These are phyloP conservation scores for Mesoligia furuncula DNA, from an alignment of 2,888 invertebrate genomes.

Conservation along the genomic window DNA sequence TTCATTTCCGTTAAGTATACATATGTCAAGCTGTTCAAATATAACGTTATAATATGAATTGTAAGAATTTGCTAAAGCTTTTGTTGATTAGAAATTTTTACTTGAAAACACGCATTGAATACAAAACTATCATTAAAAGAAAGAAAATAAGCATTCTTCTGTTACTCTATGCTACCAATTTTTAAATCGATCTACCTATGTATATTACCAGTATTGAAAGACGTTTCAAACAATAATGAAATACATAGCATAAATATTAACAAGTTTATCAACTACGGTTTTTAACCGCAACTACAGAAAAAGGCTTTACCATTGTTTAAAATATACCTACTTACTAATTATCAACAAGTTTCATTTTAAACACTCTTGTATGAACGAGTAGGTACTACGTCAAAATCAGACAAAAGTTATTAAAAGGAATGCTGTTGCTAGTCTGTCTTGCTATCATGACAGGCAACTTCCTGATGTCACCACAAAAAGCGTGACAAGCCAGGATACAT, in stretches of 20 bases:
- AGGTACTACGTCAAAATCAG: slow-evolving; percentile 4
- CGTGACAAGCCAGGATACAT: slow-evolving; percentile 63
- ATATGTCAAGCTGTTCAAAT: slow-evolving; percentile 29
- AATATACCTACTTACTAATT: background rate
- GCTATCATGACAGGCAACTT: slow-evolving; percentile 44
- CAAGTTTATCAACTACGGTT: background rate
- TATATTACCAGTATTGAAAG: background rate
- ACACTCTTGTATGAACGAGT: background rate
- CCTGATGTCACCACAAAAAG: slow-evolving; percentile 52
- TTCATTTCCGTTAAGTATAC: slow-evolving; percentile 39
- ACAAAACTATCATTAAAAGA: background rate
- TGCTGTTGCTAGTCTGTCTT: slow-evolving; percentile 1
- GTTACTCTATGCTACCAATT: background rate
- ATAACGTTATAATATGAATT: slow-evolving; percentile 29
- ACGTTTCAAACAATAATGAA: background rate
- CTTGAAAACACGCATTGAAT: background rate
- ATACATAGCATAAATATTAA: background rate
- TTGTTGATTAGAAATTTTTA: slow-evolving; percentile 5
- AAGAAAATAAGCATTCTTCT: too few relatives aligned
- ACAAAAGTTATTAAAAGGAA: slow-evolving; percentile 33
- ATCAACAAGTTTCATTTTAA: background rate
- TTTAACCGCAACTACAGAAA: slow-evolving; percentile 26
- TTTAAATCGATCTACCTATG: too few relatives aligned
- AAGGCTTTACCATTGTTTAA: slow-evolving; percentile 1
- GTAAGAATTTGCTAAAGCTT: slow-evolving; percentile 19